Conservation (phyloP, 2,797 vertebrate species). For the Sebastes taczanowskii region DNA sequence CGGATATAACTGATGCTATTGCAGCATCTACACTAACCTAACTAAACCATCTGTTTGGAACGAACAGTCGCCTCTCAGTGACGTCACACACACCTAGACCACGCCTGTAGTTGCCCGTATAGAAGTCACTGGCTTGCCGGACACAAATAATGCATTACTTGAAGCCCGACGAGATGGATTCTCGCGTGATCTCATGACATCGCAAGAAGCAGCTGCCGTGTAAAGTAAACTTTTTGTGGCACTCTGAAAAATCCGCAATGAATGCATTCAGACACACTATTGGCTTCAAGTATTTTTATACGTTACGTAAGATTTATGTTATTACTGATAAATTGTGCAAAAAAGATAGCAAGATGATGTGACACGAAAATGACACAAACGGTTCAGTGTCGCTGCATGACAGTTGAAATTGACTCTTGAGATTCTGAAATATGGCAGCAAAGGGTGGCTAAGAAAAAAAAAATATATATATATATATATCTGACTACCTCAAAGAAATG, state of each 20-base stretch:
- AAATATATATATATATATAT: not conserved
- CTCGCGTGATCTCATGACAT: not conserved
- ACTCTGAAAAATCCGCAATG: not conserved
- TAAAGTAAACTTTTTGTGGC: not conserved
- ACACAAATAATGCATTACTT: no score
- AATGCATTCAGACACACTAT: not conserved
- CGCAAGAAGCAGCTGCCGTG: not conserved
- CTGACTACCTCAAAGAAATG: constrained; percentile 11
- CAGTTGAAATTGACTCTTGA: constrained; percentile 1
- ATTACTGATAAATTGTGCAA: not conserved
- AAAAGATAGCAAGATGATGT: not conserved
- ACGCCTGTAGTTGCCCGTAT: no score
- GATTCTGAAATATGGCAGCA: not conserved
- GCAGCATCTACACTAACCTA: not conserved
- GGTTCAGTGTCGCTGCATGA: not conserved
- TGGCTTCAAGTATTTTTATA: not conserved
- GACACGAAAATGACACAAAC: not conserved
- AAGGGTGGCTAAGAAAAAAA: not conserved
- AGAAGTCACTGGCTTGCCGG: no score
- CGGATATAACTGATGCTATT: not conserved
- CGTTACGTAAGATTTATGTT: not conserved
- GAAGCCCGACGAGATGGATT: not conserved
- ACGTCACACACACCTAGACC: no score
- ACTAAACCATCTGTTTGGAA: not conserved
- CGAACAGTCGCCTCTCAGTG: no score